phyloP scores from a whole-genome alignment of 1,140 invertebrate species.

The Octopus bimaculoides region DNA sequence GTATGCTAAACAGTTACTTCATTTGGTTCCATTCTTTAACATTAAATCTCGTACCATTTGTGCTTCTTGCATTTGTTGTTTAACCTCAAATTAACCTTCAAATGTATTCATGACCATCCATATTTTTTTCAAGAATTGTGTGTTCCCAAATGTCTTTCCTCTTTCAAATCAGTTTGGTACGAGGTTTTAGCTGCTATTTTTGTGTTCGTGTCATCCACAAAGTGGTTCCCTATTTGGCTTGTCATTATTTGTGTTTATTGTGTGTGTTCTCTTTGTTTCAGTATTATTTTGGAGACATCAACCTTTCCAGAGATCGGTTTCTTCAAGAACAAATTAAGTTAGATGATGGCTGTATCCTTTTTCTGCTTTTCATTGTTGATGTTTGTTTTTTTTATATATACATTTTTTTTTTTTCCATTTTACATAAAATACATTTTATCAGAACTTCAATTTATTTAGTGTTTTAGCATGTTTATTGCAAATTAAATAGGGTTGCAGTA shows the following conservation, averaged over 20 bases:
- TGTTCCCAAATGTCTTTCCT: neutral
- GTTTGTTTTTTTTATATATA: neutral
- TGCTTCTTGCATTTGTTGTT: neutral
- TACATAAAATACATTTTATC: too few species aligned
- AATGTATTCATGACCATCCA: neutral
- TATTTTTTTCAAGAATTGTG: neutral
- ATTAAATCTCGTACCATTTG: neutral
- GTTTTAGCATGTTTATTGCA: too few species aligned
- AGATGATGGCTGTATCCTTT: slow-evolving; percentile 78
- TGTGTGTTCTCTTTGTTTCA: slow-evolving; percentile 53
- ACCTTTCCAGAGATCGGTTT: slow-evolving; percentile 87
- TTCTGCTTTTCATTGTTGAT: neutral
- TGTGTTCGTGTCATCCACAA: too few species aligned
- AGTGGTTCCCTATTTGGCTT: too few species aligned
- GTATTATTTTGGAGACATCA: slow-evolving; percentile 84
- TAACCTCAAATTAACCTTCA: neutral
- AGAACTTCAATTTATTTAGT: too few species aligned
- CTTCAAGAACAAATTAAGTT: slow-evolving; percentile 77
- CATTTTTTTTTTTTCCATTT: neutral
- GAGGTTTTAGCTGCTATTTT: too few species aligned
- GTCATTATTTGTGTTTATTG: too few species aligned
- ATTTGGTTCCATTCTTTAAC: neutral
- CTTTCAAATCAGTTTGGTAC: neutral
- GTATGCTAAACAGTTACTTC: slow-evolving; percentile 17
- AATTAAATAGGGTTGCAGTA: too few species aligned